These are phyloP conservation scores for Epirrhoe alternata DNA, from an alignment of 2,888 invertebrate species.

Conservation along the genomic window DNA sequence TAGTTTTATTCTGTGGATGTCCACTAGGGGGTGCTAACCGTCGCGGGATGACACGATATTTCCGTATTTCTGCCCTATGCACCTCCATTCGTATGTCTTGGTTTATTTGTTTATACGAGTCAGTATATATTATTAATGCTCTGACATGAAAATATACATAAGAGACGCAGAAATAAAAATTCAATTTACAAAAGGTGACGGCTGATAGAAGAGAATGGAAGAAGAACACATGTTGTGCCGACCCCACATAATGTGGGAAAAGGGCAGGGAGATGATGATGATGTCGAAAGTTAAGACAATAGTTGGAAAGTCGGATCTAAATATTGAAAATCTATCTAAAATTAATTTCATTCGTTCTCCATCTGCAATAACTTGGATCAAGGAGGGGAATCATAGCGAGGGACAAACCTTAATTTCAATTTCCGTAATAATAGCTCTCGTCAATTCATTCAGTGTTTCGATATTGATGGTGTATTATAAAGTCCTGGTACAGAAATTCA, in stretches of 20 bases:
- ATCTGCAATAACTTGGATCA: conserved; percentile 25
- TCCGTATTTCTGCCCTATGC: background rate
- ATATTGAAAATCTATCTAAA: background rate
- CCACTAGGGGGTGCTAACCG: conserved; percentile 16
- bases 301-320: no score
- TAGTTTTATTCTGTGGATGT: conserved; percentile 21
- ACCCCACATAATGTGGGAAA: no score
- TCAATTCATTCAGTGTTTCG: conserved; percentile 20
- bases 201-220: no score
- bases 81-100: background rate
- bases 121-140: background rate
- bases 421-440: conserved; percentile 25
- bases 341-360: conserved; percentile 6
- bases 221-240: no score
- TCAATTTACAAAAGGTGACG: no score
- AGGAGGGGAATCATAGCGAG: conserved; percentile 12
- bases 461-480: conserved; percentile 25
- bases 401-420: conserved; percentile 18
- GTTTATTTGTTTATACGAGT: background rate
- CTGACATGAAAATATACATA: no score
- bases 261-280: no score
- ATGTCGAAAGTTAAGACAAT: no score
- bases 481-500: conserved; percentile 25
- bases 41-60: background rate
- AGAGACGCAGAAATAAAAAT: no score